A percentile compares a stretch with the other conserved stretches of the same genome.
Conservation (phyloP, 1,140 invertebrate species). For the Trissolcus basalis region DNA sequence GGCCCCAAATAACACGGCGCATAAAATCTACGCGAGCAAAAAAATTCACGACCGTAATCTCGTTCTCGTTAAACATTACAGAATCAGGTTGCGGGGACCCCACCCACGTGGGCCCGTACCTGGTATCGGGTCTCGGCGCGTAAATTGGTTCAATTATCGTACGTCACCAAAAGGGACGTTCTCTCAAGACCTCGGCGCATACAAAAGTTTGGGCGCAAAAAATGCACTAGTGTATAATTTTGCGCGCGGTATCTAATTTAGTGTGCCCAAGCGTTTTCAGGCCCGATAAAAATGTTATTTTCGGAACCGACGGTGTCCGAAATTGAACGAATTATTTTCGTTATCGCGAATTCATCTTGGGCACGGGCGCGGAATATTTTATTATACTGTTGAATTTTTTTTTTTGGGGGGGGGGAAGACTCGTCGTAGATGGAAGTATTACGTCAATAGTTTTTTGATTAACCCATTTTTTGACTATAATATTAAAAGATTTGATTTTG, state of each 20-base stretch:
- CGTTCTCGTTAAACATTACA: constrained; percentile 40
- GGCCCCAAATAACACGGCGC: constrained; percentile 33
- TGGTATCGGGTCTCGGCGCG: constrained; percentile 36
- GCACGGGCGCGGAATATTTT: no score
- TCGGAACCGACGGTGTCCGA: no score
- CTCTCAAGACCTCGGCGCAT: constrained; percentile 27
- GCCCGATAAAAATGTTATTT: no score
- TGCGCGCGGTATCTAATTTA: constrained; percentile 34
- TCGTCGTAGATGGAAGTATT: no score
- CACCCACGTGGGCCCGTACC: constrained; percentile 38
- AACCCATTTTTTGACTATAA: no score
- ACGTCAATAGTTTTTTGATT: no score
- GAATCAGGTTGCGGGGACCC: constrained; percentile 31
- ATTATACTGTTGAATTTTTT: no score
- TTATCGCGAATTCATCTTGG: no score
- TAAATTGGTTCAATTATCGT: constrained; percentile 53
- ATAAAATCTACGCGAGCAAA: constrained; percentile 10
- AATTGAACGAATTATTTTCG: no score
- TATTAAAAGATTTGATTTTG: no score
- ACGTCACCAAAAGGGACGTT: constrained; percentile 28
- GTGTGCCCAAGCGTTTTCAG: not conserved
- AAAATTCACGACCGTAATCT: constrained; percentile 38
- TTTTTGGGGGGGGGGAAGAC: no score
- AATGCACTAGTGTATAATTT: constrained; percentile 34
- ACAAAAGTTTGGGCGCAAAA: constrained; percentile 18